phyloP scores from a whole-genome alignment of 2,888 invertebrate species.

The Cephus runcator region DNA sequence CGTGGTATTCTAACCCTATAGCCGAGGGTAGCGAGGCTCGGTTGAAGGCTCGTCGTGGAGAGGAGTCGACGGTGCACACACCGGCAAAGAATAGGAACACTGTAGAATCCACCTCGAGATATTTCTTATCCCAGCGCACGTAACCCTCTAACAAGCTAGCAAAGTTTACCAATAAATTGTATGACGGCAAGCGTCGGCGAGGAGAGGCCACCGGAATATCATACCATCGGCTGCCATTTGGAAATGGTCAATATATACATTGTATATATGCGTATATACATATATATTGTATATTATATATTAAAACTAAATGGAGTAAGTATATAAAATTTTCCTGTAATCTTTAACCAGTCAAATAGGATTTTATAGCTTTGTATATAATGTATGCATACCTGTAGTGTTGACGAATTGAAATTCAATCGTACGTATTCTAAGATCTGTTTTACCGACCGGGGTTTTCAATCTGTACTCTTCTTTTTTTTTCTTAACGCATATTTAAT shows the following conservation, averaged over 20 bases:
- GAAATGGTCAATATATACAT: not conserved
- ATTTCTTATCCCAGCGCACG: conserved; percentile 65
- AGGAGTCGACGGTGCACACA: conserved; percentile 22
- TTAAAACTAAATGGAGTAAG: not conserved
- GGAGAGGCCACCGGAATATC: conserved; percentile 55
- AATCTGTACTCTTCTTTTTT: not conserved
- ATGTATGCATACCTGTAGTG: too few relatives aligned
- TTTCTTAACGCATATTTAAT: conserved; percentile 20
- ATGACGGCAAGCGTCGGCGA: conserved; percentile 52
- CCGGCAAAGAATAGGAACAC: conserved; percentile 25
- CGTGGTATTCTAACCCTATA: conserved; percentile 56
- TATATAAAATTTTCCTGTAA: not conserved
- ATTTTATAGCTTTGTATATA: not conserved
- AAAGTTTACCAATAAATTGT: conserved; percentile 67
- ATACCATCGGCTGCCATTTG: conserved; percentile 22
- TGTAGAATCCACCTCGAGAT: conserved; percentile 31
- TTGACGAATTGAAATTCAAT: too few relatives aligned
- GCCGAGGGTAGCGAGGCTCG: conserved; percentile 30
- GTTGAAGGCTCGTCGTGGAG: conserved; percentile 1
- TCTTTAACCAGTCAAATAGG: not conserved
- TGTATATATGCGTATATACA: not conserved
- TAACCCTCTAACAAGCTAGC: conserved; percentile 64
- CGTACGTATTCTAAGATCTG: too few relatives aligned
- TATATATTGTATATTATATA: not conserved
- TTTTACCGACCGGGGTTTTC: too few relatives aligned